These are phyloP conservation scores for Troglohyphantes excavatus DNA, from an alignment of 2,888 invertebrate genomes.

Conservation along the genomic window DNA sequence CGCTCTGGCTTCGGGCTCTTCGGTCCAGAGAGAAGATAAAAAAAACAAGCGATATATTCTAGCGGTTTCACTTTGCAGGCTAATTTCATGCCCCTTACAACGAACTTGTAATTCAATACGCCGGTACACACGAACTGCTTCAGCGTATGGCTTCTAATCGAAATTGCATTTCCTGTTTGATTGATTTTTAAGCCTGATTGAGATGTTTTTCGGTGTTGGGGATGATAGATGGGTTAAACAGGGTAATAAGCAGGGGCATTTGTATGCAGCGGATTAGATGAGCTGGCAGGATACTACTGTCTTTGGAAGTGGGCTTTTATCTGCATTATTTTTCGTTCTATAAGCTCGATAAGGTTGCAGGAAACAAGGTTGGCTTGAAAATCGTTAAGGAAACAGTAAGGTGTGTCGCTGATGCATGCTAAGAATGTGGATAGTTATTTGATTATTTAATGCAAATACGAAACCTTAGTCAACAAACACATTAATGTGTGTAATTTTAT, in stretches of 20 bases:
- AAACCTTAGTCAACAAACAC: neutral
- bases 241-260: neutral
- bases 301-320: neutral
- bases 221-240: constrained; percentile 16
- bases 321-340: no score
- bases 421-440: neutral
- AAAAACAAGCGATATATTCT: constrained; percentile 30
- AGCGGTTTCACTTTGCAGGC: constrained; percentile 1
- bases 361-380: neutral
- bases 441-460: neutral
- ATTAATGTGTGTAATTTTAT: no score
- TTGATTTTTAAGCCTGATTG: constrained; percentile 26
- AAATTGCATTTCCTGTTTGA: neutral
- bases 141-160: neutral
- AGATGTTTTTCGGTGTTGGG: constrained; percentile 25
- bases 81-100: constrained; percentile 44
- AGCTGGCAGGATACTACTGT: neutral
- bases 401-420: neutral
- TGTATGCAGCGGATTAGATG: neutral
- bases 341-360: neutral
- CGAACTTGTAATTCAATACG: constrained; percentile 48
- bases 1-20: constrained; percentile 17
- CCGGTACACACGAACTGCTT: neutral
- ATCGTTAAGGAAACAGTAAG: neutral
- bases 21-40: neutral